Conservation (phyloP, 2,888 invertebrate species). For the Tenthredo amoena region DNA sequence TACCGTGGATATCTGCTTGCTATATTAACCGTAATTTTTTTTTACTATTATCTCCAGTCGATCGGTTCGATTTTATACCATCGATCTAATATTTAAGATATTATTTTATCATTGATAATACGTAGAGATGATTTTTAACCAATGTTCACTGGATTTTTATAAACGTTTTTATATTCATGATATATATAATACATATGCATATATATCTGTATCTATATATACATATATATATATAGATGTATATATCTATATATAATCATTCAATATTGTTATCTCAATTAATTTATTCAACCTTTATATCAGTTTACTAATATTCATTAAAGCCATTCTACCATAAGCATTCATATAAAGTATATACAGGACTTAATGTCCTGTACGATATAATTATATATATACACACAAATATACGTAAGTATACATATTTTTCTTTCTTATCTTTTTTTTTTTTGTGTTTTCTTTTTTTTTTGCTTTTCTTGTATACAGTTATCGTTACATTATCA, state of each 20-base stretch:
- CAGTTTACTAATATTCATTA: constrained; percentile 39
- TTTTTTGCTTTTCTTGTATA: background rate
- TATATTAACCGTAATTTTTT: background rate
- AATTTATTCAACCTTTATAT: background rate
- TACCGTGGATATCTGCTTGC: background rate
- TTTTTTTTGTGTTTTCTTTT: no score
- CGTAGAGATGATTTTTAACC: background rate
- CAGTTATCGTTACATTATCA: background rate
- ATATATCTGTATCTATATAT: background rate
- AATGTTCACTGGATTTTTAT: background rate
- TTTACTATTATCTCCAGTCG: background rate
- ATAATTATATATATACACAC: background rate
- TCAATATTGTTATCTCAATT: background rate
- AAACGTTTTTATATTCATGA: background rate
- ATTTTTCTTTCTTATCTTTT: background rate
- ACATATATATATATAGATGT: background rate
- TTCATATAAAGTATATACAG: constrained; percentile 21
- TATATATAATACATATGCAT: background rate
- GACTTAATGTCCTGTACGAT: background rate
- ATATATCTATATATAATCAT: background rate
- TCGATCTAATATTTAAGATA: background rate
- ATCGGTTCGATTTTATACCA: background rate
- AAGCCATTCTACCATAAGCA: constrained; percentile 52
- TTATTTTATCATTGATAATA: background rate
- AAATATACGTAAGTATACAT: background rate